Base-by-base conservation (phyloP, 2,113 vertebrate genomes). In the Engraulis encrasicolus region DNA sequence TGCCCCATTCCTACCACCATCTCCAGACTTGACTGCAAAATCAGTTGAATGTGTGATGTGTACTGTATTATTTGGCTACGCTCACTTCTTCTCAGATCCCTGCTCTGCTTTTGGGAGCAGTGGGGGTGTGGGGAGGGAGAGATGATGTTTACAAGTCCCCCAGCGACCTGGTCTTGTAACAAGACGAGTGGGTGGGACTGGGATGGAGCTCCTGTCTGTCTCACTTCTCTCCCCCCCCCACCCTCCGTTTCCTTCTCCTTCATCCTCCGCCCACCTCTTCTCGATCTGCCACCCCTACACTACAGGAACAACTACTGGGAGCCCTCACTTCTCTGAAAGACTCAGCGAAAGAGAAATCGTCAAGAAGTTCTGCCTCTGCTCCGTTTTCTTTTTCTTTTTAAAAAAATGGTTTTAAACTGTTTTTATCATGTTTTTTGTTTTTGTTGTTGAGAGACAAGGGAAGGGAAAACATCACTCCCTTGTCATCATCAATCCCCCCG, bases 391-490 rank as follows among this genome's bases (percentile, higher is more conserved):
- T 2, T 34, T 74, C 31, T 31, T 15, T 74, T 74, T n/a, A n/a
- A n/a, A n/a, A n/a, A n/a, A n/a, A n/a, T n/a, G n/a, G n/a, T n/a
- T n/a, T n/a, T 74, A 34, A 31, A 74, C 66, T 74, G 31, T 74
- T 74, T 38, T 45, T 12, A 27, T 31, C 3, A 45, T 48, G 71
- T n/a, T 37, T 58, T 82, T 79, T 38, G 36, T 40, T 38, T 34
- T 79, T 23, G 20, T 66, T 66, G 23, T 9, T 74, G 66, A 74
- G 58, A 45, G 54, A 58, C 54, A 74, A 74, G 66, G 78, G 84
- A 86, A 84, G 81, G 74, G 81, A 82, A n/a, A 81, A 79, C 37
- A 84, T 82, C 82, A 78, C 71, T 85, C 84, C 84, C n/a, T n/a
- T n/a, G n/a, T n/a, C n/a, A n/a, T n/a, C n/a, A n/a, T n/a, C n/a